phyloP scores from a whole-genome alignment of 2,113 vertebrate species.

The Hyaena hyaena region DNA sequence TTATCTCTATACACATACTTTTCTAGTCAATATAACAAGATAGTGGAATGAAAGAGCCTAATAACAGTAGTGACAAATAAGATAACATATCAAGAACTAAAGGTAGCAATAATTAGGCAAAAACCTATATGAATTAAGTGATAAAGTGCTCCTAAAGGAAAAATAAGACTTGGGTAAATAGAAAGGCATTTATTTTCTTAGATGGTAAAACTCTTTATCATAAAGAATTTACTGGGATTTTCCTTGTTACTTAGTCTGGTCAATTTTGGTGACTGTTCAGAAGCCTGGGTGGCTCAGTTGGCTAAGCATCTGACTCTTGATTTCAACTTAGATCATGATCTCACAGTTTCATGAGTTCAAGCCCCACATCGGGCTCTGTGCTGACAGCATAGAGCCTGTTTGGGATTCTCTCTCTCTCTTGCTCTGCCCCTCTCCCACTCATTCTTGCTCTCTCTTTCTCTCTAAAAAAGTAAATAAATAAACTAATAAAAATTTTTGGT shows the following conservation, averaged over 20 bases:
- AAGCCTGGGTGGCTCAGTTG: too few relatives aligned
- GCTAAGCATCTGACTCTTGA: too few relatives aligned
- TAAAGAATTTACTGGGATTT: background rate
- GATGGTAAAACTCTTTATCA: background rate
- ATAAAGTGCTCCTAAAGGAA: background rate
- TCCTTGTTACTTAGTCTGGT: background rate
- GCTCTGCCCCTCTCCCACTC: too few relatives aligned
- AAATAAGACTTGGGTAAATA: background rate
- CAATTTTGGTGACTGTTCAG: background rate
- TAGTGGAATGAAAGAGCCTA: background rate
- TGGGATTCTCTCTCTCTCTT: too few relatives aligned
- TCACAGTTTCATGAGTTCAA: too few relatives aligned
- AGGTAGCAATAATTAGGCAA: background rate
- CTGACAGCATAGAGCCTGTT: too few relatives aligned
- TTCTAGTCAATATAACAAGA: background rate
- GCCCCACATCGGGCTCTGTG: too few relatives aligned
- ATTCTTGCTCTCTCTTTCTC: too few relatives aligned
- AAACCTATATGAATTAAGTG: background rate
- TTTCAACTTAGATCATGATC: too few relatives aligned
- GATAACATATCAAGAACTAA: constrained; percentile 5
- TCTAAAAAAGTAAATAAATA: too few relatives aligned
- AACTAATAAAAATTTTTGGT: background rate
- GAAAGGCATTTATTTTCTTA: background rate
- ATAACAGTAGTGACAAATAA: background rate
- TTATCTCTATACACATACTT: background rate